A percentile compares a stretch with the other conserved stretches of the same genome.
These are phyloP conservation scores for Antheraea yamamai DNA, from an alignment of 2,888 invertebrate genomes.

Conservation along the genomic window DNA sequence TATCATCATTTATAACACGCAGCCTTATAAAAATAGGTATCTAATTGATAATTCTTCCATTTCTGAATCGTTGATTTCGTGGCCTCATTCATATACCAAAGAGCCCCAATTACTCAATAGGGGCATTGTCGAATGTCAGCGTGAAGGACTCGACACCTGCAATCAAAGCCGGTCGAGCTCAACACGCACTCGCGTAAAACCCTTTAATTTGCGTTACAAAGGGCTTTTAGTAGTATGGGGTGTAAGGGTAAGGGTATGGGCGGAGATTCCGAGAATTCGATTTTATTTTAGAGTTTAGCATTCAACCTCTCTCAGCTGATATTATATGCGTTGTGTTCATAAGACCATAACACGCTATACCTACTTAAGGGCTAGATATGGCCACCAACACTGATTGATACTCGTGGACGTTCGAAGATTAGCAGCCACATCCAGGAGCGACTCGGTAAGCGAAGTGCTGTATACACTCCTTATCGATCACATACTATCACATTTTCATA, in stretches of 20 bases:
- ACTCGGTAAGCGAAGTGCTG: no score
- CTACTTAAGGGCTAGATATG: no score
- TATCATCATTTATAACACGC: no score
- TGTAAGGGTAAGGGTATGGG: neutral
- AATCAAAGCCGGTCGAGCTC: constrained; percentile 20
- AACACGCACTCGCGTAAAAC: constrained; percentile 16
- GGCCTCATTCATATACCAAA: neutral
- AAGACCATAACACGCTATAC: no score
- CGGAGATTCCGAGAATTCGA: neutral
- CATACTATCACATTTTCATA: no score
- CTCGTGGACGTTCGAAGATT: no score
- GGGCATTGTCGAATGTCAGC: neutral
- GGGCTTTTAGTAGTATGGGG: constrained; percentile 16
- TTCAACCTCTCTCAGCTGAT: neutral
- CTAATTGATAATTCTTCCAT: neutral
- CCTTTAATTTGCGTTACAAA: constrained; percentile 22
- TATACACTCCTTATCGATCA: no score
- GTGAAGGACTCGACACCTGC: constrained; percentile 12
- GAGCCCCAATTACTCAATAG: neutral
- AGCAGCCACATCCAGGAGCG: no score
- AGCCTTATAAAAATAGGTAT: no score
- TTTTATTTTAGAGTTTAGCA: neutral
- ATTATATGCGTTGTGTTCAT: no score
- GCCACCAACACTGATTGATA: no score
- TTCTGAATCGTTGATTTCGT: neutral